These are phyloP conservation scores for Odocoileus virginianus DNA, from an alignment of 2,113 vertebrate genomes.

Conservation along the genomic window DNA sequence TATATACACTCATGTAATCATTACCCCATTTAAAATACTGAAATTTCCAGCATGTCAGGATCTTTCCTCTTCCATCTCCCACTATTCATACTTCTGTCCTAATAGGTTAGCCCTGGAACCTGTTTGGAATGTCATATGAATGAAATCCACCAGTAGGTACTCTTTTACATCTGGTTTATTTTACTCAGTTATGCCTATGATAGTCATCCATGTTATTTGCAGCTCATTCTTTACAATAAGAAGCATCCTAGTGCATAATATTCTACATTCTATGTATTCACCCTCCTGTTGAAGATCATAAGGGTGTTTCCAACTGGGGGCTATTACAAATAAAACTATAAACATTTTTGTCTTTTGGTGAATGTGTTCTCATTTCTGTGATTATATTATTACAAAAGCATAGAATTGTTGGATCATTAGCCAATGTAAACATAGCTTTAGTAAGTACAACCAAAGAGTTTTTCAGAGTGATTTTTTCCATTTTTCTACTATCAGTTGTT, in stretches of 20 bases:
- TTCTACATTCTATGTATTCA: not conserved
- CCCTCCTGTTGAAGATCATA: not conserved
- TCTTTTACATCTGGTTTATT: not conserved
- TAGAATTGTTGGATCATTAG: not conserved
- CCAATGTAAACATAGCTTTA: not conserved
- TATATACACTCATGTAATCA: not conserved
- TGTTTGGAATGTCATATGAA: not conserved
- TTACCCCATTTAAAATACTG: not conserved
- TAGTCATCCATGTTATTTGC: not conserved
- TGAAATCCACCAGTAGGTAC: not conserved
- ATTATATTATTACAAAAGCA: not conserved
- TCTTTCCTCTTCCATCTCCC: not conserved
- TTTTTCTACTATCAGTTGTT: not conserved
- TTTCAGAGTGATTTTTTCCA: not conserved
- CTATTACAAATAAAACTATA: slow-evolving; percentile 8
- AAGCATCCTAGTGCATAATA: not conserved
- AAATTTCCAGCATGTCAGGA: not conserved
- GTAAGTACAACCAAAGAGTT: not conserved
- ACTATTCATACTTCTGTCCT: not conserved
- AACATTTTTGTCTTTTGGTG: not conserved
- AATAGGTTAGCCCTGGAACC: not conserved
- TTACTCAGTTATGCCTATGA: not conserved
- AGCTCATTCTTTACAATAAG: not conserved
- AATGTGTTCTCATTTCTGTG: not conserved
- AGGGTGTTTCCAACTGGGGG: not conserved